phyloP scores from a whole-genome alignment of 2,113 vertebrate genomes.

The Cepphus grylle region DNA sequence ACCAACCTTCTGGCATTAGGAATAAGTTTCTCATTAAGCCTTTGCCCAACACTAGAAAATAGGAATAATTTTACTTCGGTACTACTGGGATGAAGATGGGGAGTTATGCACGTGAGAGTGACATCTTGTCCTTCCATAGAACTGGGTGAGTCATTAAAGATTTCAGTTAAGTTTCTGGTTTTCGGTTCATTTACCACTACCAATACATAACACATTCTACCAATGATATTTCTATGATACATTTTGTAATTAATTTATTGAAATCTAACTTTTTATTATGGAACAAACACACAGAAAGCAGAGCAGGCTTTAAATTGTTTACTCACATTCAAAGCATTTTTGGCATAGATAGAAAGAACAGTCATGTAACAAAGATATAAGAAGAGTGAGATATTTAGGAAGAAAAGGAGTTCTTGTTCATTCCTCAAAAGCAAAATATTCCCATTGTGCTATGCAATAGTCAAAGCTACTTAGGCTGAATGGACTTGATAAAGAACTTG shows the following conservation, averaged over 20 bases:
- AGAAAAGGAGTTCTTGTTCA: neutral
- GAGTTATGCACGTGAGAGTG: neutral
- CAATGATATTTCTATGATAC: neutral
- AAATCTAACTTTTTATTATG: neutral
- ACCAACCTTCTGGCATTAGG: neutral
- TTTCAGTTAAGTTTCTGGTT: neutral
- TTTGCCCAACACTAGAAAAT: neutral
- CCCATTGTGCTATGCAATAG: neutral
- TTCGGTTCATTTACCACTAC: neutral
- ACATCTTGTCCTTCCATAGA: neutral
- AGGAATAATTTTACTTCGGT: neutral
- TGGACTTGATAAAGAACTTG: neutral
- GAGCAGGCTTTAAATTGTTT: neutral
- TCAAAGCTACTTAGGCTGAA: neutral
- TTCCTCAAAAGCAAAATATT: neutral
- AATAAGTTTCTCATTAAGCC: neutral
- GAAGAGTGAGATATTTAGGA: neutral
- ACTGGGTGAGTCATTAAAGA: neutral
- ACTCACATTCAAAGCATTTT: neutral
- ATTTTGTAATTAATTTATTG: neutral
- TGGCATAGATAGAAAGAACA: neutral
- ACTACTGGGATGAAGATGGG: neutral
- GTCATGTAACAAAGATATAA: neutral
- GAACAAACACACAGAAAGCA: neutral
- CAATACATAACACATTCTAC: neutral